phyloP scores from a whole-genome alignment of 1,140 invertebrate species.

The Hyposmocoma kahamanoa region DNA sequence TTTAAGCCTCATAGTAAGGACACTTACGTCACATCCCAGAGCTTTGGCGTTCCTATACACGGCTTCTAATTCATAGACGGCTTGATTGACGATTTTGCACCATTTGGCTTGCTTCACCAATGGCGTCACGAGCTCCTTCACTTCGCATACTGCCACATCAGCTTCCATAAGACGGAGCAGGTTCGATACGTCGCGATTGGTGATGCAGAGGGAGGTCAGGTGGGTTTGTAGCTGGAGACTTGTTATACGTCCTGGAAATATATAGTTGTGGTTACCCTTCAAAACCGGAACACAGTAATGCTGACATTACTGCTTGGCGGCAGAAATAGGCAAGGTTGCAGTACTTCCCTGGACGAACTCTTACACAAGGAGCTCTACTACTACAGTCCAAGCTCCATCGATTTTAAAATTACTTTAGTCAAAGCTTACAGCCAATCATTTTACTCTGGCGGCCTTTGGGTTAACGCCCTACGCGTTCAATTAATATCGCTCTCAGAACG shows the following conservation, averaged over 20 bases:
- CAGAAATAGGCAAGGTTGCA: too few species aligned
- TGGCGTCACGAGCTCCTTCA: slow-evolving; percentile 76
- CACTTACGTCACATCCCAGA: slow-evolving; percentile 83
- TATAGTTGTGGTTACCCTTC: neutral
- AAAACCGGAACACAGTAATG: too few species aligned
- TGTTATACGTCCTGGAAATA: slow-evolving; percentile 75
- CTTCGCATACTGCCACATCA: slow-evolving; percentile 80
- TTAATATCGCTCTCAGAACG: too few species aligned
- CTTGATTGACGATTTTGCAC: slow-evolving; percentile 78
- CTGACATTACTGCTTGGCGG: too few species aligned
- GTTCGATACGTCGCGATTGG: slow-evolving; percentile 80
- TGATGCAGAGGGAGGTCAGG: slow-evolving; percentile 79
- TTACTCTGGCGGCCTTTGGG: too few species aligned
- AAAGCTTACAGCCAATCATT: neutral
- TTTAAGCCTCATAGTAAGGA: too few species aligned
- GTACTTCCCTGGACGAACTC: too few species aligned
- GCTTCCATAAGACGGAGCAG: slow-evolving; percentile 83
- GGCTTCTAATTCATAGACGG: slow-evolving; percentile 82
- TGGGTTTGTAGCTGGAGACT: slow-evolving; percentile 83
- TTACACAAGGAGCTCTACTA: too few species aligned
- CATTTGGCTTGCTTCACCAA: slow-evolving; percentile 79
- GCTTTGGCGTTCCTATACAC: slow-evolving; percentile 80
- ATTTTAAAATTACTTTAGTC: too few species aligned
- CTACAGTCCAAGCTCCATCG: too few species aligned
- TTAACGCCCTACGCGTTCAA: too few species aligned